These are phyloP conservation scores for Apostichopus japonicus DNA, from an alignment of 35 echinoderm and acorn worm species.

Conservation along the genomic window DNA sequence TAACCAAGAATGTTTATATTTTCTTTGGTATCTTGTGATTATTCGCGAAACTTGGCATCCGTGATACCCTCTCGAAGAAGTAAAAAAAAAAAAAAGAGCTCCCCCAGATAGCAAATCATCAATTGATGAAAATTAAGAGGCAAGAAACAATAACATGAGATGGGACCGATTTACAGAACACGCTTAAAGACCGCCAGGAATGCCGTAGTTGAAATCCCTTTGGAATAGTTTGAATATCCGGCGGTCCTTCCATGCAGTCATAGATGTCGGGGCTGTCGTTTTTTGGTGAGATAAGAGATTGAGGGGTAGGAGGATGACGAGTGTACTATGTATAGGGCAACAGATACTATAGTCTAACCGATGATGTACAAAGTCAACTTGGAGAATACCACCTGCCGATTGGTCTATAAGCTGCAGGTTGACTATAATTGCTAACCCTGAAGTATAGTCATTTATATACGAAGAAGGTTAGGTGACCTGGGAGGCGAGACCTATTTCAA, in stretches of 20 bases:
- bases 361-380: neutral
- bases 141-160: slow-evolving; percentile 16
- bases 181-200: slow-evolving; percentile 28
- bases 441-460: neutral
- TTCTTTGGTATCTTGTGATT: neutral
- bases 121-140: neutral
- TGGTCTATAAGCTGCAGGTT: neutral
- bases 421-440: too few species aligned
- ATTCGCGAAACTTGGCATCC: neutral
- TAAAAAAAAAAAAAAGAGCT: neutral
- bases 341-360: neutral
- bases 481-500: too few species aligned
- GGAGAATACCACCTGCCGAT: slow-evolving; percentile 37
- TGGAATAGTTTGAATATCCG: slow-evolving; percentile 30
- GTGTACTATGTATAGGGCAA: neutral
- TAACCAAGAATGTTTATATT: neutral
- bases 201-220: slow-evolving; percentile 22
- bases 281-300: neutral
- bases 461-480: neutral
- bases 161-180: slow-evolving; percentile 9
- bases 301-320: neutral
- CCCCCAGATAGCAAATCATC: neutral
- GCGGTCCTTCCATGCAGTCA: neutral
- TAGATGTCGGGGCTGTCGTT: neutral
- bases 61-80: neutral